These are phyloP conservation scores for Jaculus jaculus DNA, from an alignment of 2,113 vertebrate genomes.

Conservation along the genomic window DNA sequence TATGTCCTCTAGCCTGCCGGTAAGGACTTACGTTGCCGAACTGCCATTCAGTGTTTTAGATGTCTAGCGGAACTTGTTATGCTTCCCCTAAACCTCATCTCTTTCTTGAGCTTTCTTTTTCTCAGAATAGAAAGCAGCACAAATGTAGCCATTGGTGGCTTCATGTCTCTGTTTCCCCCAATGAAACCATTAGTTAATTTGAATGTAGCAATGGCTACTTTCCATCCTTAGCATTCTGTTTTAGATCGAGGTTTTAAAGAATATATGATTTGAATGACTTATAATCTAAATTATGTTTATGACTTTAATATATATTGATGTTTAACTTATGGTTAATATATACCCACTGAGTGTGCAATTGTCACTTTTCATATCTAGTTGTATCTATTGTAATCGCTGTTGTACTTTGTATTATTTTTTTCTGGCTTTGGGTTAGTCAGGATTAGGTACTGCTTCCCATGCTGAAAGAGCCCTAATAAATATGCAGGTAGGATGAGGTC, in stretches of 20 bases:
- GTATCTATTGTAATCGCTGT: background rate
- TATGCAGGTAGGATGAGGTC: background rate
- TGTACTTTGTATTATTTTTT: background rate
- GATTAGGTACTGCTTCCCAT: background rate
- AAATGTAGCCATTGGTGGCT: background rate
- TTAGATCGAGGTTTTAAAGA: slow-evolving; percentile 1
- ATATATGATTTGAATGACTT: background rate
- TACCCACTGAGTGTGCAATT: background rate
- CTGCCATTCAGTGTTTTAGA: background rate
- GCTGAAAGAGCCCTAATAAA: background rate
- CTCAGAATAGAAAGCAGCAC: background rate
- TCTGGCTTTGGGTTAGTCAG: background rate
- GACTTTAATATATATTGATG: background rate
- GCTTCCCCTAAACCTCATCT: background rate
- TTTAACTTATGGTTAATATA: background rate
- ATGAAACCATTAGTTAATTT: background rate
- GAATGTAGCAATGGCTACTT: background rate
- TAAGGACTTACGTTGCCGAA: background rate
- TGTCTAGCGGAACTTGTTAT: background rate
- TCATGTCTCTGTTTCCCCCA: background rate
- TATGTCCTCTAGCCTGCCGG: background rate
- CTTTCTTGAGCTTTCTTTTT: background rate
- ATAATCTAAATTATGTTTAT: background rate
- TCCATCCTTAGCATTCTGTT: background rate
- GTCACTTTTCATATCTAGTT: background rate